phyloP scores from a whole-genome alignment of 2,797 vertebrate species.

The Sandelia bainsii region DNA sequence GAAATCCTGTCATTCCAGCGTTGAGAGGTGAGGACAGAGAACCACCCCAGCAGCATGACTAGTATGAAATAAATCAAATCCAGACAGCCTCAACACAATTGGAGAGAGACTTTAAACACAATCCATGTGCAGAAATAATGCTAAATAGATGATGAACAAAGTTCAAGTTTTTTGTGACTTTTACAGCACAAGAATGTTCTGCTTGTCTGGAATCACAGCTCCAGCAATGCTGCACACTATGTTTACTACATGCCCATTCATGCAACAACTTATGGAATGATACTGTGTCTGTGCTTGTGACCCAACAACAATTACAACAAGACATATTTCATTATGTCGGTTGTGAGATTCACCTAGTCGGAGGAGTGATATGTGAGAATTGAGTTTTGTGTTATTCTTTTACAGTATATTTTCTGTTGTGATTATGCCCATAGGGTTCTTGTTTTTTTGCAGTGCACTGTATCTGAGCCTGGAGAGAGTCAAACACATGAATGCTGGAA shows the following conservation, averaged over 20 bases:
- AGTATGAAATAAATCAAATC: slow-evolving; percentile 21
- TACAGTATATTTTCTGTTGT: not conserved
- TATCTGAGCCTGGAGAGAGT: slow-evolving; percentile 25
- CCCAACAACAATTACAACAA: not conserved
- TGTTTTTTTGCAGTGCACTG: slow-evolving; percentile 18
- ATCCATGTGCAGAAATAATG: slow-evolving; percentile 17
- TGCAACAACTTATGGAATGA: slow-evolving; percentile 5
- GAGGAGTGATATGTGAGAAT: slow-evolving; percentile 8
- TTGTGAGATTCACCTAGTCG: not conserved
- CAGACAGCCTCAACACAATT: not conserved
- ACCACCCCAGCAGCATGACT: slow-evolving; percentile 6
- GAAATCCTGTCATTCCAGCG: slow-evolving; percentile 46
- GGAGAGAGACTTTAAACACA: not conserved
- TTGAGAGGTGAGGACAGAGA: slow-evolving; percentile 8
- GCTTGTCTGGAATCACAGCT: slow-evolving; percentile 8
- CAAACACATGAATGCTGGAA: slow-evolving; percentile 10
- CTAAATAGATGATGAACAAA: slow-evolving; percentile 3
- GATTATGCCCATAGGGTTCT: slow-evolving; percentile 5
- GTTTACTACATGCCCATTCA: slow-evolving; percentile 50
- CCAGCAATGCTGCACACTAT: not conserved
- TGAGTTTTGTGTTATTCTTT: not conserved
- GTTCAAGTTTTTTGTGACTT: not conserved
- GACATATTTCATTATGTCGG: not conserved
- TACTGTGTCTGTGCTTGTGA: not conserved
- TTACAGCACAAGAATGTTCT: slow-evolving; percentile 30